Evolutionary conservation across 2,797 vertebrate genomes (phyloP).

Genomic region (Microtus californicus): DNA sequence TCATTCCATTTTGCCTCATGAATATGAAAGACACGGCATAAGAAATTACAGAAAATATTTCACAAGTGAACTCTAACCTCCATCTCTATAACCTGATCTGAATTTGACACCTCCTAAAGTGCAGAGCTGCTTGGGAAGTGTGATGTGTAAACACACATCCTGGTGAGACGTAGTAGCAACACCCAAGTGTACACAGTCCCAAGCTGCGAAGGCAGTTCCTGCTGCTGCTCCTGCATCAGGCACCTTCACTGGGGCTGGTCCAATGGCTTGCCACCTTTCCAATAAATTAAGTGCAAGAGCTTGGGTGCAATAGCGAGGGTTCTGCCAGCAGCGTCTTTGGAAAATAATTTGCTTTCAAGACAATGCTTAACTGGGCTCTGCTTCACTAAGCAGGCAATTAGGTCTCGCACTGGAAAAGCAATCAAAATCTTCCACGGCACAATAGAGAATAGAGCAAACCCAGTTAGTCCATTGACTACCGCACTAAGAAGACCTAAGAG

Average conservation of each 20-base stretch:
- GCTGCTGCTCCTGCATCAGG: neutral
- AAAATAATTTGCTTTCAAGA: slow-evolving; percentile 75
- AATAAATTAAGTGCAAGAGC: slow-evolving; percentile 43
- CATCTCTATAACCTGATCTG: neutral
- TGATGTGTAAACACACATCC: neutral
- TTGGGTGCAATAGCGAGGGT: neutral
- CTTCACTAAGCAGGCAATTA: slow-evolving; percentile 66
- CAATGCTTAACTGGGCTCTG: slow-evolving; percentile 77
- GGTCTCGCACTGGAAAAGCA: slow-evolving; percentile 61
- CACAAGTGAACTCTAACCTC: slow-evolving; percentile 51
- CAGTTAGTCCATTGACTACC: neutral
- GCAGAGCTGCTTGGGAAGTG: neutral
- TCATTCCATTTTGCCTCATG: neutral
- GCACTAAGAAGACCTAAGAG: neutral
- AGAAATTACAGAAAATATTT: slow-evolving; percentile 59
- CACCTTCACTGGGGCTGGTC: slow-evolving; percentile 33
- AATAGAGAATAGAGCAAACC: neutral
- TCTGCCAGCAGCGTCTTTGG: slow-evolving; percentile 53
- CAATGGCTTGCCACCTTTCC: neutral
- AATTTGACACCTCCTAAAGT: slow-evolving; percentile 53
- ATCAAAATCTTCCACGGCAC: neutral
- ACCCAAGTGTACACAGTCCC: neutral
- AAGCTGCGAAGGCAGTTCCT: slow-evolving; percentile 41
- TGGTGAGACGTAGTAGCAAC: neutral
- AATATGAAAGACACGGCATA: slow-evolving; percentile 24